Evolutionary conservation across 2,113 vertebrate species (phyloP), one percentile per base, ranked within the genome.

Genomic region (Tachuris rubrigastra): DNA sequence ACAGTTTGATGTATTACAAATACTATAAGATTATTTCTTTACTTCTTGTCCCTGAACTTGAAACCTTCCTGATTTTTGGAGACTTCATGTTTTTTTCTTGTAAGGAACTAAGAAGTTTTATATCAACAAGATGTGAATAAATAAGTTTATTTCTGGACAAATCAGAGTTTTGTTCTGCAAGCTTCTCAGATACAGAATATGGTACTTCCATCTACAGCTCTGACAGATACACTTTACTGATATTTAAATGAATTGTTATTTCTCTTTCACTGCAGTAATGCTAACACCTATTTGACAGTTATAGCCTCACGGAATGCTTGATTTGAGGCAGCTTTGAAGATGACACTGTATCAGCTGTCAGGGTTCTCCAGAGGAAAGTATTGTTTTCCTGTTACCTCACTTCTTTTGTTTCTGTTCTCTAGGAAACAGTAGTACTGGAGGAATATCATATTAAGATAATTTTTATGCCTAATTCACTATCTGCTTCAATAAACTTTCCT

Each of bases 221-320:
- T 95, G 85, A 90, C 9, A 87, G 52, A 62, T 9, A 3, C 56
- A 65, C 37, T 91, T 97, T 85, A 67, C 71, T 96, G 42, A 42
- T 85, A 73, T 86, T 95, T 94, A 94, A 93, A 66, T 50, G 22
- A 95, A 68, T 75, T 35, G 86, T 95, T 91, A 89, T 92, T 97
- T 96, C 14, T 67, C 33, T 85, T 84, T 95, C 41, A 50, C 25
- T 90, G 41, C 39, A 59, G 14, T 39, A 95, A 59, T 78, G 31
- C 23, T 85, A 86, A 77, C 20, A 46, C 85, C 19, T 49, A 25
- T 80, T 83, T 76, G 83, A 20, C 39, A 53, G 83, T 66, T 92
- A 81, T 59, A 91, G 62, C 20, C 44, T 85, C 46, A 74, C 1
- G 60, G 33, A 53, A 14, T 37, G 53, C 33, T 94, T 66, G 33